A percentile compares a stretch with the other conserved stretches of the same genome.
phyloP scores from a whole-genome alignment of 2,113 vertebrate genomes.

The Alligator mississippiensis region DNA sequence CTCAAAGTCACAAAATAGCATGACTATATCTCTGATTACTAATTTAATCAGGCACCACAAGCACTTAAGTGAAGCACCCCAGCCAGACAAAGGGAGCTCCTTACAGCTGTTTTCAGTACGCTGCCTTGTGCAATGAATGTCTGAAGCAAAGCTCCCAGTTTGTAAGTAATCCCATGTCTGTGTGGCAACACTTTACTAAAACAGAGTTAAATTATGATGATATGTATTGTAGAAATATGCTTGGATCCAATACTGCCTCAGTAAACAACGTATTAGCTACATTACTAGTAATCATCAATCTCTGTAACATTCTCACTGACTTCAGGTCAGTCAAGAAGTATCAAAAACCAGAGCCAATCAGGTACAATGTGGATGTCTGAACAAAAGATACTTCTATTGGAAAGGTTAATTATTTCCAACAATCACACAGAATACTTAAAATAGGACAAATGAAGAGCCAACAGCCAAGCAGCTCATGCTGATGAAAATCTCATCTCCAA shows the following conservation, averaged over 20 bases:
- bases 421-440: background rate
- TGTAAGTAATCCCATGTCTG: slow-evolving; percentile 41
- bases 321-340: background rate
- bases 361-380: background rate
- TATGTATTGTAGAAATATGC: background rate
- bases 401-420: background rate
- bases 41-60: slow-evolving; percentile 79
- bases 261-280: accelerated
- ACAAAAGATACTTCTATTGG: background rate
- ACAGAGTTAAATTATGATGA: slow-evolving; percentile 12
- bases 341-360: background rate
- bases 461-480: background rate
- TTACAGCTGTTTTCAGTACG: slow-evolving; percentile 38
- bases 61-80: slow-evolving; percentile 69
- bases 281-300: background rate
- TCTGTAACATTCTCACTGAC: background rate
- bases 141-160: slow-evolving; percentile 10
- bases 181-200: slow-evolving; percentile 39
- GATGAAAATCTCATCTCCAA: background rate
- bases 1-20: slow-evolving; percentile 78
- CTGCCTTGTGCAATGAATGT: slow-evolving; percentile 20
- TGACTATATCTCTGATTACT: slow-evolving; percentile 76
- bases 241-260: background rate
- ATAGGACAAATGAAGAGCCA: background rate
- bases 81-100: slow-evolving; percentile 60